Evolutionary conservation across 2,888 invertebrate species (phyloP).

Genomic region (Archips crataeganus): DNA sequence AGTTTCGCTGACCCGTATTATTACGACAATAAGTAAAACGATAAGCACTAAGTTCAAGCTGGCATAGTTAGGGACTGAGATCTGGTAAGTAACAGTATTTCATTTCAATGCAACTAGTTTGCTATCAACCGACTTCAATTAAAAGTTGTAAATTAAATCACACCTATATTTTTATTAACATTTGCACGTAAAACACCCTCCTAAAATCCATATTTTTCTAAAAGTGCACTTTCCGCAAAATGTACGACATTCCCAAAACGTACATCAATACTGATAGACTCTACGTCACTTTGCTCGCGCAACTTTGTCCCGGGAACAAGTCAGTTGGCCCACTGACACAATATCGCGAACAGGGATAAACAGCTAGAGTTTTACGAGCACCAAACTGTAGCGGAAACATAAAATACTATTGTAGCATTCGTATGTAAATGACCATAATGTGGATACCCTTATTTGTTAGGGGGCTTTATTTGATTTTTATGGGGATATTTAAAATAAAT

Average conservation of each 20-base stretch:
- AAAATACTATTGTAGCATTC: constrained; percentile 17
- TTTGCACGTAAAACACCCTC: no score
- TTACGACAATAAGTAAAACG: constrained; percentile 15
- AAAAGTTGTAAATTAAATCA: no score
- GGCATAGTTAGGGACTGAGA: not conserved
- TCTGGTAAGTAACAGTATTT: not conserved
- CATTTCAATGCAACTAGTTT: no score
- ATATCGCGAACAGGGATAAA: not conserved
- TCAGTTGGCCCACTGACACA: constrained; percentile 5
- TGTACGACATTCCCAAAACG: no score
- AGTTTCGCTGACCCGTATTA: constrained; percentile 18
- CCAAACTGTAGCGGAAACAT: constrained; percentile 3
- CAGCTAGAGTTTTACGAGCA: constrained; percentile 12
- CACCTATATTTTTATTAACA: no score
- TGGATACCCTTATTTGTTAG: constrained; percentile 1
- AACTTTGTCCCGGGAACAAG: not conserved
- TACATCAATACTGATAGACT: no score
- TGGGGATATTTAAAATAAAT: not conserved
- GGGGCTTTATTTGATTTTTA: not conserved
- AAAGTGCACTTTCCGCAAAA: no score
- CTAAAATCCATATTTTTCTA: no score
- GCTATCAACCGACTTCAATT: no score
- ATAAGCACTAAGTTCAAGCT: not conserved
- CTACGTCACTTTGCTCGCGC: not conserved
- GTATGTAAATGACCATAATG: constrained; percentile 20